Evolutionary conservation across 2,113 vertebrate genomes (phyloP).

Genomic region (Lagenorhynchus albirostris): DNA sequence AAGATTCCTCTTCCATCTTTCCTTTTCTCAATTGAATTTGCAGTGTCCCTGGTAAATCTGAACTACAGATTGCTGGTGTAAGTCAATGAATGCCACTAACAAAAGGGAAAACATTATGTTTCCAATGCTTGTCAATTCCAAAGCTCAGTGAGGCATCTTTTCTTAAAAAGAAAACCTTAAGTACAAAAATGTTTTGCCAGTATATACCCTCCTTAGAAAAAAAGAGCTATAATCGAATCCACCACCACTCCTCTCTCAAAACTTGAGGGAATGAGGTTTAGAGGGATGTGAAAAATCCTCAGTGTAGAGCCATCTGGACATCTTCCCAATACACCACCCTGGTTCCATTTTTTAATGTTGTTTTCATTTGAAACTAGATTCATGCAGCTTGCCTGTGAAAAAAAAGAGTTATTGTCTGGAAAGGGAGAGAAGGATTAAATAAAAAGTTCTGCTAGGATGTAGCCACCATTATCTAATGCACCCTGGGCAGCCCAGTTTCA

Average conservation of each 20-base stretch:
- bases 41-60: background rate
- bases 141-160: background rate
- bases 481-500: constrained; percentile 63
- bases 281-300: background rate
- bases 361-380: constrained; percentile 70
- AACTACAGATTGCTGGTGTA: background rate
- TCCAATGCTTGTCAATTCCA: background rate
- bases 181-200: background rate
- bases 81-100: background rate
- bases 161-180: constrained; percentile 28
- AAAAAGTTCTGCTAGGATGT: constrained; percentile 73
- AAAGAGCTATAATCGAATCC: background rate
- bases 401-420: constrained; percentile 48
- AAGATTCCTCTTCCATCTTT: background rate
- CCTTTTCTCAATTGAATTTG: background rate
- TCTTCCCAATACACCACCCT: constrained; percentile 5
- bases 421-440: constrained; percentile 79
- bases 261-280: constrained; percentile 28
- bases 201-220: background rate
- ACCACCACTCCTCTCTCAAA: too few species aligned
- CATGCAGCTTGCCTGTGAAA: constrained; percentile 59
- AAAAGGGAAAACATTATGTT: background rate
- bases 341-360: constrained; percentile 17
- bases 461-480: constrained; percentile 74
- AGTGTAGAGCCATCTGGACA: background rate